Evolutionary conservation across 2,797 vertebrate species (phyloP).

Genomic region (Mareca penelope): DNA sequence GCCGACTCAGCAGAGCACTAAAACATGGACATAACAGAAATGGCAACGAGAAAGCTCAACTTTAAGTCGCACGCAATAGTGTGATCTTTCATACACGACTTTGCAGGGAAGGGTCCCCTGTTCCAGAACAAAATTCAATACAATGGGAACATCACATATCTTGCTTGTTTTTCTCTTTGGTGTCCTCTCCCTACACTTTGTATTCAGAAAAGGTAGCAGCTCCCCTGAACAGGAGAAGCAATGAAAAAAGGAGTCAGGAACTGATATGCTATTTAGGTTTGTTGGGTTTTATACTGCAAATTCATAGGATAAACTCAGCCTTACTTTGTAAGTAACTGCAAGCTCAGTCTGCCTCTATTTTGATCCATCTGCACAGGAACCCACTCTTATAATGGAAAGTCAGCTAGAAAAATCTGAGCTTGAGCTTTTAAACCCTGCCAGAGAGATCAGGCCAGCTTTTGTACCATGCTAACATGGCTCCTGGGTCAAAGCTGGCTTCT

Average conservation of each 20-base stretch:
- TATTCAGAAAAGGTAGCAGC: conserved; percentile 31
- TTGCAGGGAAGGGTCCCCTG: neutral
- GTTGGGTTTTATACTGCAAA: neutral
- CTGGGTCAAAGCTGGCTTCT: neutral
- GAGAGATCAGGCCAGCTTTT: neutral
- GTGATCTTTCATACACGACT: neutral
- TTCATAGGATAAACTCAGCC: conserved; percentile 22
- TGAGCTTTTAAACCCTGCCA: conserved; percentile 1
- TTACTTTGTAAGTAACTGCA: conserved; percentile 18
- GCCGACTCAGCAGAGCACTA: conserved; percentile 48
- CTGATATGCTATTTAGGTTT: neutral
- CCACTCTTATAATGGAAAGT: neutral
- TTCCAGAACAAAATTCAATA: neutral
- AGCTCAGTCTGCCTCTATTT: conserved; percentile 19
- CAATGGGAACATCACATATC: neutral
- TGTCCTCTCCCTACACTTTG: neutral
- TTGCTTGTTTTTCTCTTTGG: neutral
- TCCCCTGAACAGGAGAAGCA: neutral
- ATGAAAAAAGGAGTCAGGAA: neutral
- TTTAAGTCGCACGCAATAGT: neutral
- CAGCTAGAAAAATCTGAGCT: neutral
- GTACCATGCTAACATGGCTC: neutral
- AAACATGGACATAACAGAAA: neutral
- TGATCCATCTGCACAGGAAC: conserved; percentile 2
- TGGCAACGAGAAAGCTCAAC: neutral